Base-by-base conservation (phyloP, 2,888 invertebrate species). In the Coleophora flavipennella region DNA sequence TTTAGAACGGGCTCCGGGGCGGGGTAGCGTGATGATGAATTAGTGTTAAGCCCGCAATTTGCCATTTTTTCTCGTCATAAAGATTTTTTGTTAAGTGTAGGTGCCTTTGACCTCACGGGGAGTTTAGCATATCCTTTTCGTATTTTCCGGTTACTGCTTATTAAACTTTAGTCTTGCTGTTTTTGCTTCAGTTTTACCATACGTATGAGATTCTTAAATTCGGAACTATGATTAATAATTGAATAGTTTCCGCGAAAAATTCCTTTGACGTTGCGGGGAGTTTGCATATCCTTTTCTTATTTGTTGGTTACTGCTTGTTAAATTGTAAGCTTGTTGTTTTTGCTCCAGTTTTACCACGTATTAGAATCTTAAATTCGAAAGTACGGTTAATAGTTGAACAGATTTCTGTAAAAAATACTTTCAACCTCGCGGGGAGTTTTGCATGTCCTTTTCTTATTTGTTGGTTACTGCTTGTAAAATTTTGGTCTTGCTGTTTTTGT, bases 21-120 rank as follows among this genome's bases (percentile, higher is more conserved):
- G 74, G 64, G 48, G 67, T 54, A 44, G 48, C 43, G 44, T 67
- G 62, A 67, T 71, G 62, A 67, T 71, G 61, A 65, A 71, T 75
- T 72, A 63, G 66, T 63, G 61, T 60, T 73, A 65, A 72, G 64
- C 58, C 58, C 48, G 69, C 66, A 71, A 75, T 75, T 71, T 67
- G 68, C 62, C 40, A 48, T 74, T 73, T 68, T 67, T 57, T 60
- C 20, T 20, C 3, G 53, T 42, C 48, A 47, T 62, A 20, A 61
- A 57, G 57, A 62, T 60, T 59, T 58, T 53, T 57, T 50, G 45
- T 46, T 52, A 20, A n/a, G n/a, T 20, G 57, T 62, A 64, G 60
- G 58, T 65, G 48, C 39, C 58, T 45, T 53, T 65, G 57, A 65
- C 64, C 62, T 48, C 44, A 29, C 6, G 11, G 14, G n/a, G 12